phyloP scores from a whole-genome alignment of 2,113 vertebrate species.

The Sitta europaea region DNA sequence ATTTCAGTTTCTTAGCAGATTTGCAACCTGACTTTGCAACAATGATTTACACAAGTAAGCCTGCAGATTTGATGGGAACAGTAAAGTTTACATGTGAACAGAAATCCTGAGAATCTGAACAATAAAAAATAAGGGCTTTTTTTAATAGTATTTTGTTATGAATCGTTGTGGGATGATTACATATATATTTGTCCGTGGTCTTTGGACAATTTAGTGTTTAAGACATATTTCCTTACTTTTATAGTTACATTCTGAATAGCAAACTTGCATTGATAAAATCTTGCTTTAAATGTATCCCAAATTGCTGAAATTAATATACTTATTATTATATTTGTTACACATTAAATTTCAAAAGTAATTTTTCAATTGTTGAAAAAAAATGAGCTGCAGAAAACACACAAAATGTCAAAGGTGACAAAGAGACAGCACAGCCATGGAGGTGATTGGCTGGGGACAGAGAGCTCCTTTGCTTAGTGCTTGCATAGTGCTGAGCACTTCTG shows the following conservation, averaged over 20 bases:
- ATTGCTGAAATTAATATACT: not conserved
- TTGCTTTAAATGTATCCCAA: not conserved
- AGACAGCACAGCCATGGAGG: not conserved
- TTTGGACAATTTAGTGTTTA: not conserved
- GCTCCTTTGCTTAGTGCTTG: not conserved
- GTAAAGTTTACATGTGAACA: not conserved
- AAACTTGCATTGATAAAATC: not conserved
- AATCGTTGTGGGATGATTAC: not conserved
- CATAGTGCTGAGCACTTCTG: rapidly evolving
- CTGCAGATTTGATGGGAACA: not conserved
- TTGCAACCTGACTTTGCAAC: not conserved
- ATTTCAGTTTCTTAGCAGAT: not conserved
- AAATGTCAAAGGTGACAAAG: not conserved
- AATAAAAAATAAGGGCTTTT: not conserved
- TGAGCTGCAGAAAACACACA: not conserved
- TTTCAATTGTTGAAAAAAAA: not conserved
- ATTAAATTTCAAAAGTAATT: not conserved
- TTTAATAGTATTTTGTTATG: not conserved
- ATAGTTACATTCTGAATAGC: not conserved
- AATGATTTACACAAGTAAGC: not conserved
- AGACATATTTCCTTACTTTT: not conserved
- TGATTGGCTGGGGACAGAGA: not conserved
- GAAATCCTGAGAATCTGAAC: not conserved
- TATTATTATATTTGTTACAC: not conserved
- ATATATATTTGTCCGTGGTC: not conserved